phyloP scores from a whole-genome alignment of 1,140 invertebrate species.

The Micrasema minimum region DNA sequence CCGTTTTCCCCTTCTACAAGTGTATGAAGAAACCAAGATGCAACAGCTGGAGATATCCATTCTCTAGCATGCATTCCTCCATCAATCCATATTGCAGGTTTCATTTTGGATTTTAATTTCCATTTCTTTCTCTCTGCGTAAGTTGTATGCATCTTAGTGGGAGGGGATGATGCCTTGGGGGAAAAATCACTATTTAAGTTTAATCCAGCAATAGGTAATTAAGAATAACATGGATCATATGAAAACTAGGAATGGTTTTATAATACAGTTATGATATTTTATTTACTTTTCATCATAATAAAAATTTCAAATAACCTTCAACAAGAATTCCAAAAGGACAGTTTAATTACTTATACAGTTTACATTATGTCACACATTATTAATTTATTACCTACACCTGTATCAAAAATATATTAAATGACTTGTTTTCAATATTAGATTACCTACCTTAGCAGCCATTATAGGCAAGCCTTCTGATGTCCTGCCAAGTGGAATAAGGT shows the following conservation, averaged over 20 bases:
- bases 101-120: constrained; percentile 62
- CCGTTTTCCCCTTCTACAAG: constrained; percentile 74
- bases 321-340: too few species aligned
- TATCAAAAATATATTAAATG: constrained; percentile 10
- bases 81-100: constrained; percentile 74
- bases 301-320: too few species aligned
- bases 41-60: constrained; percentile 86
- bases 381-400: too few species aligned
- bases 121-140: constrained; percentile 61
- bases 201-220: too few species aligned
- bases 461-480: constrained; percentile 79
- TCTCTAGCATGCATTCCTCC: constrained; percentile 83
- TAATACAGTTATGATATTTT: too few species aligned
- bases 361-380: background rate
- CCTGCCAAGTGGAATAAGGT: constrained; percentile 75
- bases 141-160: too few species aligned
- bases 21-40: constrained; percentile 81
- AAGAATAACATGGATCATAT: too few species aligned
- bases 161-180: too few species aligned
- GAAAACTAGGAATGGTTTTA: too few species aligned
- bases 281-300: too few species aligned
- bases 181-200: too few species aligned
- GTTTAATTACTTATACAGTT: too few species aligned
- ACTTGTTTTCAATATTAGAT: background rate
- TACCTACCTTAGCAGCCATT: constrained; percentile 70